Evolutionary conservation across 2,113 vertebrate species (phyloP).

Genomic region (cattle (Bos taurus)): ARS-UCD2.0 NC_037338.1:74513501-74514000

Average conservation of each 20-base stretch:
- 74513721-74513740: neutral
- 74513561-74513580: neutral
- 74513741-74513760: neutral
- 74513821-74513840: conserved; percentile 13
- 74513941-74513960: neutral
- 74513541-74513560: neutral
- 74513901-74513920: neutral
- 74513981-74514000: neutral
- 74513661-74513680: neutral
- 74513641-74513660: neutral
- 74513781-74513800: neutral
- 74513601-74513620: neutral
- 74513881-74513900: conserved; percentile 31
- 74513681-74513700: neutral
- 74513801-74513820: neutral
- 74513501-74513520: neutral
- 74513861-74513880: conserved; percentile 46
- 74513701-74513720: neutral
- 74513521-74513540: neutral
- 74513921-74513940: neutral
- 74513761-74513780: neutral
- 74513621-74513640: neutral
- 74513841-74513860: neutral
- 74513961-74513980: neutral
- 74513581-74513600: neutral